Evolutionary conservation across 2,113 vertebrate genomes (phyloP).

Genomic region (Apus apus): DNA sequence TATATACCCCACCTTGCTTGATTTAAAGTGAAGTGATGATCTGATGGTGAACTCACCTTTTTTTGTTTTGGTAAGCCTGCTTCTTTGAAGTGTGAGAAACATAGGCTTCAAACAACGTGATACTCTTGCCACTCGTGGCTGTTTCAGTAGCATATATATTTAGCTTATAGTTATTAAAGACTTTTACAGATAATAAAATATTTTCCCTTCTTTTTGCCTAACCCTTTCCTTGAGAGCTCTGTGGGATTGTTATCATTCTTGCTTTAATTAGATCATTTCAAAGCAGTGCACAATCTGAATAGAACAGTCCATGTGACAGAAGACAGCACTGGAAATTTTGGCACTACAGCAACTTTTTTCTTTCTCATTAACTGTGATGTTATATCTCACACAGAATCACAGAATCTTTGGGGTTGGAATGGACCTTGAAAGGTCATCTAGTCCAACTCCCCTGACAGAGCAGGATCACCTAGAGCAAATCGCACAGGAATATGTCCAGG

Average conservation of each 20-base stretch:
- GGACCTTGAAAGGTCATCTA: too few relatives aligned
- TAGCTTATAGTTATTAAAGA: neutral
- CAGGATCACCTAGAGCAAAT: too few relatives aligned
- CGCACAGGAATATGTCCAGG: too few relatives aligned
- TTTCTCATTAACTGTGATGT: fast-evolving
- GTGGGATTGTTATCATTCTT: neutral
- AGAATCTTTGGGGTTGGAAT: too few relatives aligned
- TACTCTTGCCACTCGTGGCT: neutral
- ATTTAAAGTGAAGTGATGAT: neutral
- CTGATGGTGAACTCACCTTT: neutral
- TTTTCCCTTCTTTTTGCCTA: neutral
- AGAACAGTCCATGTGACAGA: neutral
- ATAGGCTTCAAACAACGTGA: fast-evolving
- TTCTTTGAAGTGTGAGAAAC: neutral
- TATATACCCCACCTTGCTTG: neutral
- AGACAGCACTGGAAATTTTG: neutral
- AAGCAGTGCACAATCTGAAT: neutral
- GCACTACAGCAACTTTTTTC: neutral
- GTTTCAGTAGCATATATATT: neutral
- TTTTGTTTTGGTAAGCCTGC: neutral
- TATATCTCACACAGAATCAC: neutral
- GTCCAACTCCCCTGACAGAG: too few relatives aligned
- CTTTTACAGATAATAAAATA: neutral
- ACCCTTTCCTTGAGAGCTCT: neutral
- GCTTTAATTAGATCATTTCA: neutral